Percentiles rank a stretch among this genome's conserved stretches.
These are phyloP conservation scores for Laterallus jamaicensis DNA, from an alignment of 2,113 vertebrate genomes.

Conservation along the genomic window DNA sequence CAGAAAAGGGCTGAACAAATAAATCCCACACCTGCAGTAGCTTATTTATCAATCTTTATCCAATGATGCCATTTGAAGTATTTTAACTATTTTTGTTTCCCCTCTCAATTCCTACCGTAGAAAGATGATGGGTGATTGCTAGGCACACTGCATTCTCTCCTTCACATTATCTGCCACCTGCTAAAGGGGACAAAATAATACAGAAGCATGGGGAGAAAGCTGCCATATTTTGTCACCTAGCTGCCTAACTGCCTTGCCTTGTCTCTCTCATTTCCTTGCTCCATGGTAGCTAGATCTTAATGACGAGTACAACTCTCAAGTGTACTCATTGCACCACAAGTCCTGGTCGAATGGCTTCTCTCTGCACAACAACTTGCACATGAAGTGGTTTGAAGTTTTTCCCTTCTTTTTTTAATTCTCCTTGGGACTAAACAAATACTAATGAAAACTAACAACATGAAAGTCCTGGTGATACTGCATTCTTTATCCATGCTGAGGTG, in stretches of 20 bases:
- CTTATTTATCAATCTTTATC: background rate
- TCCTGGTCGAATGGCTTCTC: background rate
- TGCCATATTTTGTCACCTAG: background rate
- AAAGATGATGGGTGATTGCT: background rate
- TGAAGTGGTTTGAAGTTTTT: background rate
- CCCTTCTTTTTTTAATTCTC: background rate
- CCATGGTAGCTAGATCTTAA: background rate
- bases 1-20: background rate
- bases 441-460: background rate
- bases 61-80: background rate
- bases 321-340: background rate
- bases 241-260: background rate
- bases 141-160: background rate
- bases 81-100: background rate
- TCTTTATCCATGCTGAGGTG: background rate
- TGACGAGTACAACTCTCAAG: background rate
- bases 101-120: background rate
- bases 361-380: background rate
- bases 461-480: background rate
- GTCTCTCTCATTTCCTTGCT: background rate
- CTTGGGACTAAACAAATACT: background rate
- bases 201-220: background rate
- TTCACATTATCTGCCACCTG: background rate
- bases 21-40: background rate
- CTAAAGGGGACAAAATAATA: background rate